Conservation (phyloP, 37 sponge, comb jelly and placozoan species). For the Mnemiopsis leidyi region DNA sequence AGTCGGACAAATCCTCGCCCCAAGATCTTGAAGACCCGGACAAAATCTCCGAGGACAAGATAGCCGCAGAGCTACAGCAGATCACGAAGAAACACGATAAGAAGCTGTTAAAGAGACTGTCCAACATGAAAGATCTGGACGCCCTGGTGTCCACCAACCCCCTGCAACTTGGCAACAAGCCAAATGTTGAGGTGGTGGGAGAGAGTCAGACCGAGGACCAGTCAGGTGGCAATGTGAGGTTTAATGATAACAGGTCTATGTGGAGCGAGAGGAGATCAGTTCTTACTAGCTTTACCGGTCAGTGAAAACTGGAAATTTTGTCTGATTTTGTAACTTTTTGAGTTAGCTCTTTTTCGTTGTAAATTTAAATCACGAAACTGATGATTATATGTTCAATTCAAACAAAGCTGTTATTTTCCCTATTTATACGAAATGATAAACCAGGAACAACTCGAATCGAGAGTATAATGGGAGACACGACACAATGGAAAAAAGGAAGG, state of each 20-base stretch:
- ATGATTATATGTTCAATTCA: too few species aligned
- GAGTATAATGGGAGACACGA: conserved; percentile 63
- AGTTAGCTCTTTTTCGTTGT: too few species aligned
- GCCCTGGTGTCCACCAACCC: conserved; percentile 16
- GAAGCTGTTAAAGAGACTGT: conserved; percentile 14
- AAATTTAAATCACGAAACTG: too few species aligned
- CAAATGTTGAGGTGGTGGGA: background rate
- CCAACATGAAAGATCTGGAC: conserved; percentile 21
- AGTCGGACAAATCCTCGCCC: background rate
- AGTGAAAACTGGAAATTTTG: too few species aligned
- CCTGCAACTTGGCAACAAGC: background rate
- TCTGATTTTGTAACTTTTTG: too few species aligned
- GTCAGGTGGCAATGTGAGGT: background rate
- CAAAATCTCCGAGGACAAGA: background rate
- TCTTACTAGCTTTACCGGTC: conserved; percentile 46
- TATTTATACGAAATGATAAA: too few species aligned
- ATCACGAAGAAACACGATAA: conserved; percentile 45
- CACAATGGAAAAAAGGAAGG: conserved; percentile 46
- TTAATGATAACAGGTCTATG: conserved; percentile 24
- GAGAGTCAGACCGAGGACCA: too few species aligned
- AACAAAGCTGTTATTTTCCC: too few species aligned
- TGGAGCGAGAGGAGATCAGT: conserved; percentile 44
- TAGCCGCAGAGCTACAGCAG: background rate
- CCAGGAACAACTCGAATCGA: conserved; percentile 46
- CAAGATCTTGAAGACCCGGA: background rate